These are phyloP conservation scores for Merodon equestris DNA, from an alignment of 2,888 invertebrate genomes.

Conservation along the genomic window DNA sequence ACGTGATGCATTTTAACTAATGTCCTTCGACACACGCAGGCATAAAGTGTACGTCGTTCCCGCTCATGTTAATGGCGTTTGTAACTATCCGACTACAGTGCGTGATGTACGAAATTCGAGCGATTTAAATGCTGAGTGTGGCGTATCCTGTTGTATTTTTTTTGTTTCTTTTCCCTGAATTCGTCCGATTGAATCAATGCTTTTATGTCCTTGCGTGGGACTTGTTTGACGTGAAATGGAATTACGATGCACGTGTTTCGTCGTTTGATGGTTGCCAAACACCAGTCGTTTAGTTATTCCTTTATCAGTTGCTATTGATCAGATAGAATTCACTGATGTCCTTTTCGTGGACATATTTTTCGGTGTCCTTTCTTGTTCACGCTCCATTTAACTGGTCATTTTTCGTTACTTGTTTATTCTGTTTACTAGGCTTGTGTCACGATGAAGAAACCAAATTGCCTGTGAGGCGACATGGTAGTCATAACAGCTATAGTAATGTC, in stretches of 20 bases:
- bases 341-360: no score
- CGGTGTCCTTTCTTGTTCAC: background rate
- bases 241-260: conserved; percentile 1
- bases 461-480: conserved; percentile 28
- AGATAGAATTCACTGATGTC: no score
- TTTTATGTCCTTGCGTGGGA: conserved; percentile 2
- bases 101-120: conserved; percentile 26
- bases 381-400: conserved; percentile 2
- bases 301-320: no score
- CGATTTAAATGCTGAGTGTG: conserved; percentile 33
- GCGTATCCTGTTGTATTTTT: background rate
- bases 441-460: conserved; percentile 30
- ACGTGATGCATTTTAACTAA: conserved; percentile 35
- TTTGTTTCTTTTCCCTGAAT: no score
- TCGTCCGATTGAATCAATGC: conserved; percentile 14
- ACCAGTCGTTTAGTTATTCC: no score
- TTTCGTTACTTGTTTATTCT: background rate
- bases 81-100: background rate
- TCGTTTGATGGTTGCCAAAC: background rate
- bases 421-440: conserved; percentile 1
- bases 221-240: conserved; percentile 15
- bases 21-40: conserved; percentile 4
- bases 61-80: conserved; percentile 20
- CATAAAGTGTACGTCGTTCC: conserved; percentile 14
- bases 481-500: conserved; percentile 12